Evolutionary conservation across 1,140 invertebrate genomes (phyloP), one percentile per base, ranked within the genome.

Genomic region (Halyomorpha halys): DNA sequence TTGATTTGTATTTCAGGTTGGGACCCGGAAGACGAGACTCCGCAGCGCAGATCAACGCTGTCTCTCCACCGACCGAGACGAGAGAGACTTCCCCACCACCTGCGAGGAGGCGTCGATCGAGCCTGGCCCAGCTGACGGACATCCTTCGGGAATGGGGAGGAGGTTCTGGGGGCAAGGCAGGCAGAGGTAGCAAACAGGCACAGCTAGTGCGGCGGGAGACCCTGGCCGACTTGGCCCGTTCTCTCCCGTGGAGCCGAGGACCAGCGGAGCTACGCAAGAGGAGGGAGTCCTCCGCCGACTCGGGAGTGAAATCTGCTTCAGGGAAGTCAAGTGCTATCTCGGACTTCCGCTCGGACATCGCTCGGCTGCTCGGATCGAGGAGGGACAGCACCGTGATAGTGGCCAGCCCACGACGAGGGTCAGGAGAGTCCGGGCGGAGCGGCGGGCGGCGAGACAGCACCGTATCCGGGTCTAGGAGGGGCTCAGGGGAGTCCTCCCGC

Each of bases 71-170:
- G 53, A 87, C 80, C 60, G 83, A 85, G 67, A 77, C 77, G 1
- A 77, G 80, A 64, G 87, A 80, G 75, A 82, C 78, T 65, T 84
- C 81, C 65, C 83, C 79, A 72, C 83, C 75, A 72, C 78, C 73
- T 65, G 71, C 71, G 47, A 80, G 85, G 59, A 80, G 87, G 34
- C 81, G 90, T 4, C 81, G 90, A 59, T 90, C 87, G 67, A 91
- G 89, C 14, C 72, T 93, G 60, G 90, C 91, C 3, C 90, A 92
- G 75, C 76, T 94, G 51, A 92, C 90, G 59, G 90, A 93, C 74
- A 87, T 92, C 65, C 74, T 91, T 47, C 81, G 86, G 56, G 90
- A 90, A 76, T 92, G 89, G 90, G 84, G 90, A 61, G 84, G 86
- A 16, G 67, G 67, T 27, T 63, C 64, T 15, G 51, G 61, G 19